Percentiles rank a stretch among this genome's conserved stretches.
Evolutionary conservation across 92 coral and sea anemone genomes (phyloP).

Genomic region (Galaxea fascicularis): DNA sequence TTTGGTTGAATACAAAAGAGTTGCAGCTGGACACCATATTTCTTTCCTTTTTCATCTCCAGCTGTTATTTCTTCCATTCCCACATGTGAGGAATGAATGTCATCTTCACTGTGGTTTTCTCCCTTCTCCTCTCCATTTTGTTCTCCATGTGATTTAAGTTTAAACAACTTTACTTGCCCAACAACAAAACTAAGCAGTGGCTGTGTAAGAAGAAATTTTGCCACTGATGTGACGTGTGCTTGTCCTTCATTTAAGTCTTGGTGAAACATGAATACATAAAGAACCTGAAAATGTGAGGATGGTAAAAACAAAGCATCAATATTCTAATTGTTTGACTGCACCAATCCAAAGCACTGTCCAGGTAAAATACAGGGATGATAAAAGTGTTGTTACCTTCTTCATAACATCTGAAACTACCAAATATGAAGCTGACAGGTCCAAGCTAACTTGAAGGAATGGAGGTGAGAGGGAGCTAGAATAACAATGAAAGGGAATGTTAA

Average conservation of each 20-base stretch:
- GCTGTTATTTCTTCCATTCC: constrained; percentile 68
- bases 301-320: not conserved
- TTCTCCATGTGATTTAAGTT: constrained; percentile 67
- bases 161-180: constrained; percentile 86
- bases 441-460: constrained; percentile 77
- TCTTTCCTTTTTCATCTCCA: constrained; percentile 66
- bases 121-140: constrained; percentile 77
- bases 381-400: constrained; percentile 68
- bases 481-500: not conserved
- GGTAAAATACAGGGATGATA: not conserved
- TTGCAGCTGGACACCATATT: constrained; percentile 81
- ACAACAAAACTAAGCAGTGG: constrained; percentile 94
- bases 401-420: constrained; percentile 91
- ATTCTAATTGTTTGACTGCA: not conserved
- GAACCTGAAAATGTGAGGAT: constrained; percentile 62
- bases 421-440: constrained; percentile 91
- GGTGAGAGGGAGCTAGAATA: constrained; percentile 11
- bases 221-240: constrained; percentile 94
- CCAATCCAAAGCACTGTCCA: not conserved
- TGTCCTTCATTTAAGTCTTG: constrained; percentile 89
- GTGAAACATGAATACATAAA: constrained; percentile 86
- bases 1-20: constrained; percentile 89
- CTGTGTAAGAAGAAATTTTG: constrained; percentile 93
- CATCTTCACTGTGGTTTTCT: constrained; percentile 66
- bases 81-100: constrained; percentile 54